A percentile compares a stretch with the other conserved stretches of the same genome.
Evolutionary conservation across 2,888 invertebrate species (phyloP).

Genomic region (Ornithoptera alexandrae): DNA sequence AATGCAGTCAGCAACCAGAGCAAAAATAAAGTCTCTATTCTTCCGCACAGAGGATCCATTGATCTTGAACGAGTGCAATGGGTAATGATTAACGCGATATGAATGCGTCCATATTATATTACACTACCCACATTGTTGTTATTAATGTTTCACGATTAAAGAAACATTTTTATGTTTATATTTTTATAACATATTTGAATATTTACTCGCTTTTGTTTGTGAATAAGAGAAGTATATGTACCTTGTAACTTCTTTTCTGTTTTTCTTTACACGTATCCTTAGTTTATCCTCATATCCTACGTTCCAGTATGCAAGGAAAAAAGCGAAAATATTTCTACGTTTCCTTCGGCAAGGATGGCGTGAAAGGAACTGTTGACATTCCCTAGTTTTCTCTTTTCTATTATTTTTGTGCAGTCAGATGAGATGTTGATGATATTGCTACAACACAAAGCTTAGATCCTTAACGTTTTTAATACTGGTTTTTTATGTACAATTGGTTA

Average conservation of each 20-base stretch:
- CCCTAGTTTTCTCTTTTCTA: background rate
- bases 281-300: background rate
- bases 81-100: conserved; percentile 60
- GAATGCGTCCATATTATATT: conserved; percentile 40
- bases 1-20: conserved; percentile 42
- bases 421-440: background rate
- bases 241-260: background rate
- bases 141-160: background rate
- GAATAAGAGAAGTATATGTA: background rate
- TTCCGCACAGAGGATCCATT: conserved; percentile 57
- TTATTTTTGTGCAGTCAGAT: background rate
- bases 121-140: background rate
- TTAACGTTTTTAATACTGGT: too few relatives aligned
- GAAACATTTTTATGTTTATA: background rate
- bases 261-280: background rate
- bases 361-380: background rate
- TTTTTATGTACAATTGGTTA: too few relatives aligned
- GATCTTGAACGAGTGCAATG: conserved; percentile 61
- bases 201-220: background rate
- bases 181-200: background rate
- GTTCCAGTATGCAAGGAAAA: background rate
- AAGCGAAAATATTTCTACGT: background rate
- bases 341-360: background rate
- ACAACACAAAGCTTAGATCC: too few relatives aligned
- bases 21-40: conserved; percentile 56